phyloP scores from a whole-genome alignment of 2,888 invertebrate genomes.

The Drosophila leonis region DNA sequence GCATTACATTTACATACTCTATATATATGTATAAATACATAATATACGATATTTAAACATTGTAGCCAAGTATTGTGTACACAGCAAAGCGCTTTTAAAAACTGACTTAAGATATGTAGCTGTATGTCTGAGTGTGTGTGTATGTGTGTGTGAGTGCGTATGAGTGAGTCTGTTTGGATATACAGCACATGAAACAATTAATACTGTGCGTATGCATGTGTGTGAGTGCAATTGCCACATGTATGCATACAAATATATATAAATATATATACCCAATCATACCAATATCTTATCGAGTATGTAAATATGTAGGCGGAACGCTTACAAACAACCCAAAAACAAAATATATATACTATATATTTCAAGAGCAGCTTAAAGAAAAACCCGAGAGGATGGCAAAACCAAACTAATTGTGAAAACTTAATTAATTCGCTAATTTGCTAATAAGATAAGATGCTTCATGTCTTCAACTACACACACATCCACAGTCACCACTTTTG shows the following conservation, averaged over 20 bases:
- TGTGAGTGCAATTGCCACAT: slow-evolving; percentile 7
- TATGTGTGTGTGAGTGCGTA: slow-evolving; percentile 1
- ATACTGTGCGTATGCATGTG: slow-evolving; percentile 28
- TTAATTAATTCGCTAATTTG: slow-evolving; percentile 27
- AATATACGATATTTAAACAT: slow-evolving; percentile 49
- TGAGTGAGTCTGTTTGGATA: slow-evolving; percentile 6
- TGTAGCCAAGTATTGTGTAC: slow-evolving; percentile 56
- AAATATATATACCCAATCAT: slow-evolving; percentile 39
- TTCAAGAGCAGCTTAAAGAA: slow-evolving; percentile 25
- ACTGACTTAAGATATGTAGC: slow-evolving; percentile 38
- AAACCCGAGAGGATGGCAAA: background rate
- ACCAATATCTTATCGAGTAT: slow-evolving; percentile 48
- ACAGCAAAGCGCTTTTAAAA: slow-evolving; percentile 60
- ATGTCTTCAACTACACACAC: slow-evolving; percentile 24
- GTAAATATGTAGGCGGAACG: slow-evolving; percentile 50
- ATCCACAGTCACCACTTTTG: slow-evolving; percentile 67
- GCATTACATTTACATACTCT: slow-evolving; percentile 64
- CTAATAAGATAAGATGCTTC: slow-evolving; percentile 19
- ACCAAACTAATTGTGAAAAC: slow-evolving; percentile 2
- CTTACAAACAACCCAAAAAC: slow-evolving; percentile 16
- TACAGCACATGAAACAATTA: slow-evolving; percentile 23
- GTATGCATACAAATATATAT: slow-evolving; percentile 17
- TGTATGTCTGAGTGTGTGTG: slow-evolving; percentile 3
- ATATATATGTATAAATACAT: slow-evolving; percentile 48
- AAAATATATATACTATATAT: slow-evolving; percentile 6